A percentile compares a stretch with the other conserved stretches of the same genome.
These are phyloP conservation scores for Cosmia trapezina DNA, from an alignment of 2,888 invertebrate species.

Conservation along the genomic window DNA sequence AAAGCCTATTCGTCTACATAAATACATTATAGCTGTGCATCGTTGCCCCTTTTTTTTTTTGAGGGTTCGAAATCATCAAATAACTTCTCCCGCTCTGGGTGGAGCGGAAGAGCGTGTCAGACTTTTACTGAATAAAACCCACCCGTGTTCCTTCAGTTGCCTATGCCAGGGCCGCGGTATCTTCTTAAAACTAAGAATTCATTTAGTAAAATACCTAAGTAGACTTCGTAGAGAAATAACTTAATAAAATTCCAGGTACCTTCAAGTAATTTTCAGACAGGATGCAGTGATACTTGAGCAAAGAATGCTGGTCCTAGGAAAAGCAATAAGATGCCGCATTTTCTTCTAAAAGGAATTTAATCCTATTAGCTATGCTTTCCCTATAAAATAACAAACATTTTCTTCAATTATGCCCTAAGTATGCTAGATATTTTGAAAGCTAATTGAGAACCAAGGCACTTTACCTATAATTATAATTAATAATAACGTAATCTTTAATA, in stretches of 20 bases:
- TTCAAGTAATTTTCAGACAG: neutral
- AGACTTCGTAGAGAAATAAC: neutral
- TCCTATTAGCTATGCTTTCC: neutral
- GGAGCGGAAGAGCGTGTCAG: too few species aligned
- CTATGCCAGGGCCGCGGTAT: too few species aligned
- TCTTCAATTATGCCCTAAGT: neutral
- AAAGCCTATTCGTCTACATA: too few species aligned
- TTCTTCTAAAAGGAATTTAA: constrained; percentile 16
- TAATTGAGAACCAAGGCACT: neutral
- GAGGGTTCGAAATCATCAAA: too few species aligned
- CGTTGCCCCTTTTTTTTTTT: too few species aligned
- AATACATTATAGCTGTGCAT: neutral
- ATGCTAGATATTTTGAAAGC: neutral
- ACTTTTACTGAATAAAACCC: too few species aligned
- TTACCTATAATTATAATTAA: too few species aligned
- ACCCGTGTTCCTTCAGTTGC: too few species aligned
- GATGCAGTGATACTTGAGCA: constrained; percentile 6
- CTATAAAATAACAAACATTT: neutral
- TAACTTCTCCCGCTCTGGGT: too few species aligned
- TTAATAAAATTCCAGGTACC: constrained; percentile 21
- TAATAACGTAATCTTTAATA: too few species aligned
- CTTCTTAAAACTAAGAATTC: too few species aligned
- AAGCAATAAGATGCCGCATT: constrained; percentile 8
- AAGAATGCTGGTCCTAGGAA: neutral
- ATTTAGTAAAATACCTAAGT: neutral